These are phyloP conservation scores for Pristionchus pacificus DNA, from an alignment of 1,140 invertebrate species.

Conservation along the genomic window DNA sequence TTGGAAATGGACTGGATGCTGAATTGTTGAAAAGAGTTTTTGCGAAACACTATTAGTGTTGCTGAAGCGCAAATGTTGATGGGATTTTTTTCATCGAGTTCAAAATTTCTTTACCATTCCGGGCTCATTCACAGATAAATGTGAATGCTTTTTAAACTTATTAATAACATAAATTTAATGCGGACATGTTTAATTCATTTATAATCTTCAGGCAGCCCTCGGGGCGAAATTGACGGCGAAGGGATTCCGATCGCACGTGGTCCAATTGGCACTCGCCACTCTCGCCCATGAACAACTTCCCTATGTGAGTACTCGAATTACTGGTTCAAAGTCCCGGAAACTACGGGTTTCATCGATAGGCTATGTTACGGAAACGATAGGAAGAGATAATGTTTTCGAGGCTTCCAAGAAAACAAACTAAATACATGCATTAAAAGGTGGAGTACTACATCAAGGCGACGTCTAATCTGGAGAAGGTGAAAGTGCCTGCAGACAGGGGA, in stretches of 20 bases:
- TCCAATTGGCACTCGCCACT: background rate
- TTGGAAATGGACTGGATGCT: too few relatives aligned
- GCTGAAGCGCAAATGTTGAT: too few relatives aligned
- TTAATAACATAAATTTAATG: too few relatives aligned
- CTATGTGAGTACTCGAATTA: background rate
- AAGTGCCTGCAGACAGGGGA: slow-evolving; percentile 13
- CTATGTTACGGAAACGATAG: background rate
- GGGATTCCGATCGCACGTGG: background rate
- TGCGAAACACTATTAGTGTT: too few relatives aligned
- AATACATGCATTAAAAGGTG: slow-evolving; percentile 11
- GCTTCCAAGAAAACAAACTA: background rate
- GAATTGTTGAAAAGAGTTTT: too few relatives aligned
- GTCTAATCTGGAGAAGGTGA: slow-evolving; percentile 13
- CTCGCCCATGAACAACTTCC: background rate
- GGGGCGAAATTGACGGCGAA: background rate
- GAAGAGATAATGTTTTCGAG: background rate
- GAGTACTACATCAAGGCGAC: slow-evolving; percentile 26
- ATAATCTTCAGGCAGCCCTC: background rate
- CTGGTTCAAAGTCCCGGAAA: background rate
- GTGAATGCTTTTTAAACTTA: too few relatives aligned
- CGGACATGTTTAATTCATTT: background rate
- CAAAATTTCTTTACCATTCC: too few relatives aligned
- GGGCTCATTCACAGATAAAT: too few relatives aligned
- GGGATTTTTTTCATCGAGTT: too few relatives aligned
- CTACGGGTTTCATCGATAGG: background rate